Base-by-base conservation (phyloP, 2,888 invertebrate species). In the Ophion ventricosus region DNA sequence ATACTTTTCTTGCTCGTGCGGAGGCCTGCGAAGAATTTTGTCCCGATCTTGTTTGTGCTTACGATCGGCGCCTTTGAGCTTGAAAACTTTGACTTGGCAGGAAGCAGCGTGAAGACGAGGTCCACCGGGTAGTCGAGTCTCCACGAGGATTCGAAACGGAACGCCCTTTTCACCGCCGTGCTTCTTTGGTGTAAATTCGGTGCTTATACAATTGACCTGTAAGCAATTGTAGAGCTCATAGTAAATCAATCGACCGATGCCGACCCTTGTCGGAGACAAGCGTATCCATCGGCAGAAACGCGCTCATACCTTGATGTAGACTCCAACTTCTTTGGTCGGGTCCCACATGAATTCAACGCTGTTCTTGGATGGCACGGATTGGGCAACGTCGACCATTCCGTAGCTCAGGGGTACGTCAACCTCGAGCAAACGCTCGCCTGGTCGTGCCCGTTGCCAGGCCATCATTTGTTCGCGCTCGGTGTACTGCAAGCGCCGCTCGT, bases 131-230 rank as follows among this genome's bases (percentile, higher is more conserved):
- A 96, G 94, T 90, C 95, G 97, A 0, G 98, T 98, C 94, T 99
- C 99, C 87, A 99, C 97, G 94, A 98, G 98, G 86, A 99, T 96
- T 69, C 99, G 96, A 94, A 99, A 99, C 0, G 99, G 99, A 0
- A 99, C 99, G 0, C 99, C 99, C 92, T 99, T 99, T 94, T 99
- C 99, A 0, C 99, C 99, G 69, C 99, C 99, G 93, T 99, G 99
- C 91, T 99, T 99, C 93, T 98, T 99, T 0, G 98, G 98, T 0
- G 99, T 99, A 93, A 99, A 99, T 94, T 99, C 99, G 0, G 99
- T 99, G 85, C 98, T 98, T 90, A 99, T 99, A 93, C 98, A 99
- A 94, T 99, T 98, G 69, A 97, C 96, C 97, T 97, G 92, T 40
- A 49, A 2, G 0, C 17, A 66, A 20, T 40, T 20, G 23, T 25